Evolutionary conservation across 1,140 invertebrate species (phyloP).

Genomic region (Cydia amplana): DNA sequence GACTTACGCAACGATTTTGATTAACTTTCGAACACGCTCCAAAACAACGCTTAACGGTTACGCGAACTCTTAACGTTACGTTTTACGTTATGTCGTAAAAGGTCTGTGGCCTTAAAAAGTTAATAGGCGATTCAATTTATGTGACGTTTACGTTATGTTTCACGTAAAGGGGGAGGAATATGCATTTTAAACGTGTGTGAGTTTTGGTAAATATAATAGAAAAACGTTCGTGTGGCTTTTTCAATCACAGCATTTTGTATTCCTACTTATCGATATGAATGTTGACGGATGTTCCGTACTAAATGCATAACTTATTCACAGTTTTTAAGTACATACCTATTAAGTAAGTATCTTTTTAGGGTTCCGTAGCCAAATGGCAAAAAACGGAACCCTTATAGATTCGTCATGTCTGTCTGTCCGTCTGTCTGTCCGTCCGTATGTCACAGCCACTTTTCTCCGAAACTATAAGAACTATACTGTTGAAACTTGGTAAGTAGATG

Average conservation of each 20-base stretch:
- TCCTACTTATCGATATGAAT: too few species aligned
- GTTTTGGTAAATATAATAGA: background rate
- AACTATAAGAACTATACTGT: too few species aligned
- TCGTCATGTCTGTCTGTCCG: too few species aligned
- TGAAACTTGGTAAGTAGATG: too few species aligned
- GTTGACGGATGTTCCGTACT: too few species aligned
- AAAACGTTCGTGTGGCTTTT: background rate
- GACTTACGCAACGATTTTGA: slow-evolving; percentile 24
- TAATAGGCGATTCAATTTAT: slow-evolving; percentile 61
- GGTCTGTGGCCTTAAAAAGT: slow-evolving; percentile 57
- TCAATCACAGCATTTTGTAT: background rate
- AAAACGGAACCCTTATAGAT: too few species aligned
- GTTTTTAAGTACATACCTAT: too few species aligned
- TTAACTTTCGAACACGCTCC: slow-evolving; percentile 27
- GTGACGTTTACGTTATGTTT: slow-evolving; percentile 52
- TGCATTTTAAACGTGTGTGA: background rate
- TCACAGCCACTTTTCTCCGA: too few species aligned
- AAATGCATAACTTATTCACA: too few species aligned
- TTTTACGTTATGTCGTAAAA: slow-evolving; percentile 47
- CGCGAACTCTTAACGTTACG: slow-evolving; percentile 24
- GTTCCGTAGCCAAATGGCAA: too few species aligned
- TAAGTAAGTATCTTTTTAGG: too few species aligned
- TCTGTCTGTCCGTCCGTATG: too few species aligned
- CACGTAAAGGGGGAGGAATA: slow-evolving; percentile 44
- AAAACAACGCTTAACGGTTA: slow-evolving; percentile 24